Percentiles rank a stretch among this genome's conserved stretches.
Evolutionary conservation across 1,140 invertebrate species (phyloP).

Genomic region (Odontomachus brunneus): DNA sequence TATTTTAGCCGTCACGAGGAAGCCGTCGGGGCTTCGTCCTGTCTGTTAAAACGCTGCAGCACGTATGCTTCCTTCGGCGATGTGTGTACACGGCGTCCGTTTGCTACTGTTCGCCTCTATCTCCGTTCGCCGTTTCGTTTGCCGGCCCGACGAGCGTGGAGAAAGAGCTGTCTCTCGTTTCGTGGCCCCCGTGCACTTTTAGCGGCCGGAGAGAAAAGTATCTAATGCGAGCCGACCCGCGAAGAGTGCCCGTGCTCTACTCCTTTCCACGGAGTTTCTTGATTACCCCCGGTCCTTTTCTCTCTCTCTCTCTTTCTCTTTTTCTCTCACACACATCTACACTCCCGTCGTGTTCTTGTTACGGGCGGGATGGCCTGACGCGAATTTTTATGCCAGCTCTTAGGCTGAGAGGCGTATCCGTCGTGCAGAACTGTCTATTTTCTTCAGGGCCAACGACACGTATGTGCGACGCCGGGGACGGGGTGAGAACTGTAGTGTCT

Average conservation of each 20-base stretch:
- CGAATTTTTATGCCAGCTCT: constrained; percentile 69
- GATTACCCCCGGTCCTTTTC: constrained; percentile 56
- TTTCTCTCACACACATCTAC: too few relatives aligned
- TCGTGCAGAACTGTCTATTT: constrained; percentile 36
- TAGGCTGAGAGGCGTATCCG: constrained; percentile 15
- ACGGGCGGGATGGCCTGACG: constrained; percentile 61
- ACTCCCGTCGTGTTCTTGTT: constrained; percentile 62
- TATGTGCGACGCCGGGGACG: constrained; percentile 6
- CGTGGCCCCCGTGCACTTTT: constrained; percentile 50
- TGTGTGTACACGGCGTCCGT: constrained; percentile 42
- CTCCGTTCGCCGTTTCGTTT: constrained; percentile 36
- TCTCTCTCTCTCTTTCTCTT: too few relatives aligned
- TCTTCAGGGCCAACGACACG: background rate
- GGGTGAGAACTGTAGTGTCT: constrained; percentile 7
- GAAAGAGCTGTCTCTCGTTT: constrained; percentile 64
- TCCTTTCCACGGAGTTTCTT: constrained; percentile 63
- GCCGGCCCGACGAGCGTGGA: constrained; percentile 21
- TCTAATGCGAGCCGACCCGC: constrained; percentile 66
- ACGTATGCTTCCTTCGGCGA: constrained; percentile 42
- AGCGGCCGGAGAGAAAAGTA: constrained; percentile 65
- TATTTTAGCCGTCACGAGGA: constrained; percentile 56
- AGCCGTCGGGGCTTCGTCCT: constrained; percentile 37
- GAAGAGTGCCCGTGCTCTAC: constrained; percentile 12
- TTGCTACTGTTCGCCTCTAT: constrained; percentile 29
- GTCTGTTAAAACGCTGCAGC: constrained; percentile 47